Base-by-base conservation (phyloP, 1,140 invertebrate species). In the Drosophila persimilis region DNA sequence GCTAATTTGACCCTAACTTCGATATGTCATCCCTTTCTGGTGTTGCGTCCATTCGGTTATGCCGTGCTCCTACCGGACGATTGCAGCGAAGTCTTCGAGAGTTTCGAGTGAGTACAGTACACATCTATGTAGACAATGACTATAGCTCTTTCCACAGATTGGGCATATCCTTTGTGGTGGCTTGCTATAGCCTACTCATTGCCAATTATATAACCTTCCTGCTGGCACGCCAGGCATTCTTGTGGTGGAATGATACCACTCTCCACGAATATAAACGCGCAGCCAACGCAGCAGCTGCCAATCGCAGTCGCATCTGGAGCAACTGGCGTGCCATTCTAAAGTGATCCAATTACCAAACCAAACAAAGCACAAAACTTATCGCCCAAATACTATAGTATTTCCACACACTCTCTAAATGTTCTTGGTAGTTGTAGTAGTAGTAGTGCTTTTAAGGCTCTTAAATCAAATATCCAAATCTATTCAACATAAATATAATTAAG, bases 1-100 rank as follows among this genome's bases (percentile, higher is more conserved):
- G 90, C 92, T 6, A 90, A 92, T 78, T 48, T 93, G 13, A 92
- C 92, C 4, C 64, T 93, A 6, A 93, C 92, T 0, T 91, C 92
- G 3, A 85, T 92, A 4, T 93, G 92, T 55, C 92, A 93, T 81
- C 92, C 92, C 0, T 91, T 92, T 45, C 60, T 92, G 65, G 66
- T 91, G 8, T 77, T 90, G 60, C 83, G 89, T 6, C 45, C 91
- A 1, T 24, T 83, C 26, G 80, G 89, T 3, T 72, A 90, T 26
- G 81, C 83, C 0, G 60, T 93, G 2, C 80, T 92, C 35, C 52
- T 93, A 43, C 92, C 92, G 20, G 92, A 93, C 66, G 92, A 93
- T 66, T 93, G 92, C 56, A 92, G 84, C 60, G 92, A 93, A 57
- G 91, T 92, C 3, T 92, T 91, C 11, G 80, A 92, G 66, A 81